Evolutionary conservation across 1,140 invertebrate genomes (phyloP).

Genomic region (Episyrphus balteatus): DNA sequence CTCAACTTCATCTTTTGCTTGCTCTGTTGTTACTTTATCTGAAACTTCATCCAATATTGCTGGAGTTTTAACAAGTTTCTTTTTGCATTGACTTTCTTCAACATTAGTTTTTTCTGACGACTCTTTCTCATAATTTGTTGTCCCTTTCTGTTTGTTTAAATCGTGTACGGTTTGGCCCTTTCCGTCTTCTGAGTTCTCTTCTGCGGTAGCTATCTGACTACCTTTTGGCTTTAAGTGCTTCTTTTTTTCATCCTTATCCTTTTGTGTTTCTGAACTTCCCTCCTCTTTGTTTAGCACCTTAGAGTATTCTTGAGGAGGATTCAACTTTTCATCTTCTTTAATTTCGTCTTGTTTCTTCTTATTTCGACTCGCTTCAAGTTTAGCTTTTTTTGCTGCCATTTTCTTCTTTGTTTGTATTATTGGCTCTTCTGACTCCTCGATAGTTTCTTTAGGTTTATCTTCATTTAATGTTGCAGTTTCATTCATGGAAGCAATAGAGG

Average conservation of each 20-base stretch:
- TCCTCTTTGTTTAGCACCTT: neutral
- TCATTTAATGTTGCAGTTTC: neutral
- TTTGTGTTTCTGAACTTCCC: neutral
- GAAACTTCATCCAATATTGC: neutral
- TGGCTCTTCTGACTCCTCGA: neutral
- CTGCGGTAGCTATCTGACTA: neutral
- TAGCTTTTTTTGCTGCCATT: neutral
- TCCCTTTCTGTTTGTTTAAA: neutral
- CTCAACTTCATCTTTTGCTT: constrained; percentile 1
- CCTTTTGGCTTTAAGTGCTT: constrained; percentile 2
- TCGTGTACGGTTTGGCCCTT: neutral
- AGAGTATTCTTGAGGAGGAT: neutral
- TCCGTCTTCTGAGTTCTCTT: neutral
- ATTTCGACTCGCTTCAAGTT: neutral
- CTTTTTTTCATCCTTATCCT: constrained; percentile 2
- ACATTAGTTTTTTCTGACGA: neutral
- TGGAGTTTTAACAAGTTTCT: neutral
- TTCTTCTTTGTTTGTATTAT: neutral
- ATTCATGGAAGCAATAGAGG: neutral
- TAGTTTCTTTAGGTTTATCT: constrained; percentile 1
- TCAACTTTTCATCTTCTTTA: neutral
- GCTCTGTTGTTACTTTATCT: neutral
- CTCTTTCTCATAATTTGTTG: neutral
- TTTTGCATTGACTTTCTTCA: neutral
- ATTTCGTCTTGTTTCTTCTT: constrained; percentile 6